Evolutionary conservation across 2,113 vertebrate species (phyloP).

Genomic region (Noctilio leporinus): DNA sequence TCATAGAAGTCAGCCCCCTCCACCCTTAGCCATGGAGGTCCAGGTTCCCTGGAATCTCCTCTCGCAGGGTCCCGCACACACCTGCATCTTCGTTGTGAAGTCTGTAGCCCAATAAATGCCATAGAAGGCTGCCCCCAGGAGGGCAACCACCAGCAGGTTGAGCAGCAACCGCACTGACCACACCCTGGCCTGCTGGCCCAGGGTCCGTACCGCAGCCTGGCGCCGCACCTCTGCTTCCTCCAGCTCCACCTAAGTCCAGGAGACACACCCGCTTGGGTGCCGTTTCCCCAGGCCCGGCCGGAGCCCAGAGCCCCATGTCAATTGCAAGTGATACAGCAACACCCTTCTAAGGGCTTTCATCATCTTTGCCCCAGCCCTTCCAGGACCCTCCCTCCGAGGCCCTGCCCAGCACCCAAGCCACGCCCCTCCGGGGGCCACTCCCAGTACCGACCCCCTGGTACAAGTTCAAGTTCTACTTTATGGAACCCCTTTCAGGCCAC

Average conservation of each 20-base stretch:
- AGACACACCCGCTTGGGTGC: not conserved
- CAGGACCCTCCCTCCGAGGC: not conserved
- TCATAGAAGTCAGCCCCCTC: not conserved
- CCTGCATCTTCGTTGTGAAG: conserved; percentile 69
- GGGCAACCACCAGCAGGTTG: conserved; percentile 71
- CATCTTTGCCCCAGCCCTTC: not conserved
- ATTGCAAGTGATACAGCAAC: not conserved
- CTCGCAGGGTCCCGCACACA: conserved; percentile 38
- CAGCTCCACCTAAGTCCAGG: conserved; percentile 82
- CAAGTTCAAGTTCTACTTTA: not conserved
- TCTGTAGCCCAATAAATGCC: conserved; percentile 76
- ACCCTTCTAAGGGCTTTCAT: not conserved
- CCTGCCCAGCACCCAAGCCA: not conserved
- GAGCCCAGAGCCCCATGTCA: not conserved
- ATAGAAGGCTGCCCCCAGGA: conserved; percentile 80
- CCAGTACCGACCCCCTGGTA: rapidly evolving
- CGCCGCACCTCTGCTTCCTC: conserved; percentile 82
- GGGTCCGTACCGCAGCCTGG: conserved; percentile 73
- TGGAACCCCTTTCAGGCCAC: too few species aligned
- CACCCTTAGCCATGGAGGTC: not conserved
- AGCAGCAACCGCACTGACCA: conserved; percentile 76
- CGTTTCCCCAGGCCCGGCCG: too few species aligned
- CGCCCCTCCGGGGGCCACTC: not conserved
- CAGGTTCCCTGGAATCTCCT: not conserved
- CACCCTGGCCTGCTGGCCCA: conserved; percentile 68